These are phyloP conservation scores for Thaumatotibia leucotreta DNA, from an alignment of 1,140 invertebrate species.

Conservation along the genomic window DNA sequence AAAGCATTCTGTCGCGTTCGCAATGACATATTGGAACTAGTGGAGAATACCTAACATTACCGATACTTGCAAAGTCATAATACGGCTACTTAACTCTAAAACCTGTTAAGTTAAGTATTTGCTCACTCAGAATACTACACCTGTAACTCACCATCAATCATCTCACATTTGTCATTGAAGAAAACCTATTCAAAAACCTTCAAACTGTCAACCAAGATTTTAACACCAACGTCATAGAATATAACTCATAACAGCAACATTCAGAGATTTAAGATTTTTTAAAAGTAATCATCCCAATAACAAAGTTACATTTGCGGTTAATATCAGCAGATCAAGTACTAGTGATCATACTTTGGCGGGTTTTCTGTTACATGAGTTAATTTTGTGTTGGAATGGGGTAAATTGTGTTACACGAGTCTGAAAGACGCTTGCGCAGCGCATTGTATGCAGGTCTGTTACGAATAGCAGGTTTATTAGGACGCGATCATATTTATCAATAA, in stretches of 20 bases:
- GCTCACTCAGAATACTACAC: too few species aligned
- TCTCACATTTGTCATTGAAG: too few species aligned
- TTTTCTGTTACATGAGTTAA: neutral
- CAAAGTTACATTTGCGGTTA: neutral
- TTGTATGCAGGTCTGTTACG: neutral
- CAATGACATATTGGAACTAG: too few species aligned
- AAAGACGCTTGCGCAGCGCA: neutral
- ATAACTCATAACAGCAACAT: neutral
- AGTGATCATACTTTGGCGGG: neutral
- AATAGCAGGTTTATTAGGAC: neutral
- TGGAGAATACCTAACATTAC: too few species aligned
- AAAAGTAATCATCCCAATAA: neutral
- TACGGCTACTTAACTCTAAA: too few species aligned
- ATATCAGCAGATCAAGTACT: neutral
- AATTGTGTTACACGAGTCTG: conserved; percentile 7
- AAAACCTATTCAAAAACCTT: neutral
- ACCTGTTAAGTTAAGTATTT: too few species aligned
- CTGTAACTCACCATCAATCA: too few species aligned
- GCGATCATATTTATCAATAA: neutral
- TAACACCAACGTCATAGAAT: neutral
- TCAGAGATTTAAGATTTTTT: neutral
- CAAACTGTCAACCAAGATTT: neutral
- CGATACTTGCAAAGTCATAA: too few species aligned
- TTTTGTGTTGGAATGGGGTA: neutral
- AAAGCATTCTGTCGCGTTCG: too few species aligned